These are phyloP conservation scores for Muscina levida DNA, from an alignment of 2,888 invertebrate genomes.

Conservation along the genomic window DNA sequence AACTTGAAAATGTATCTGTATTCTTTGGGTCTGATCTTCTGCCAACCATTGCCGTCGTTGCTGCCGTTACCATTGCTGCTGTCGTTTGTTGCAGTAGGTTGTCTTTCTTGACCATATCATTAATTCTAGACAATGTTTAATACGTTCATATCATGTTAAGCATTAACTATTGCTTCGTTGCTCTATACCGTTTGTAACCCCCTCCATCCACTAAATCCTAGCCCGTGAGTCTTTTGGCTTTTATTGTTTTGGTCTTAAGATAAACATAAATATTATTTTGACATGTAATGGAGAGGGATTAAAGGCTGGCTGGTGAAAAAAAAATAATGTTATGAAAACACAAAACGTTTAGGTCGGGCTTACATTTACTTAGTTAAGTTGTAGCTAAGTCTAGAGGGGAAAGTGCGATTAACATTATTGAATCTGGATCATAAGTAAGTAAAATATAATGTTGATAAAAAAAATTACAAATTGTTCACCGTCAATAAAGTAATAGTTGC, in stretches of 20 bases:
- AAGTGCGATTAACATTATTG: too few species aligned
- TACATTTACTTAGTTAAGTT: too few species aligned
- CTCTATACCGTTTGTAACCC: too few species aligned
- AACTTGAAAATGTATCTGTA: conserved; percentile 46
- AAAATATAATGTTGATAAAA: too few species aligned
- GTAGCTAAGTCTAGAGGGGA: too few species aligned
- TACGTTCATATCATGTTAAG: conserved; percentile 52
- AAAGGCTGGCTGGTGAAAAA: not conserved
- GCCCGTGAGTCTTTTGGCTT: not conserved
- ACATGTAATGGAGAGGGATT: conserved; percentile 43
- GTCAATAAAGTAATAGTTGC: too few species aligned
- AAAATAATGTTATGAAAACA: not conserved
- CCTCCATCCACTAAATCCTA: conserved; percentile 18
- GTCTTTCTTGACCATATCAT: conserved; percentile 41
- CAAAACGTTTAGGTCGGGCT: too few species aligned
- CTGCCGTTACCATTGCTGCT: not conserved
- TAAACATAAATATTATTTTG: conserved; percentile 60
- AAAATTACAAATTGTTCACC: too few species aligned
- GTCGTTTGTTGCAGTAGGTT: conserved; percentile 15
- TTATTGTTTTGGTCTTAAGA: conserved; percentile 43
- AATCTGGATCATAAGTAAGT: too few species aligned
- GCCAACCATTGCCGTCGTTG: not conserved
- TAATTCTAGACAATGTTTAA: conserved; percentile 58
- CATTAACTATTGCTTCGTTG: conserved; percentile 45
- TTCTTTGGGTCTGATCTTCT: too few species aligned